Base-by-base conservation (phyloP, 2,113 vertebrate species). In the Balaeniceps rex region DNA sequence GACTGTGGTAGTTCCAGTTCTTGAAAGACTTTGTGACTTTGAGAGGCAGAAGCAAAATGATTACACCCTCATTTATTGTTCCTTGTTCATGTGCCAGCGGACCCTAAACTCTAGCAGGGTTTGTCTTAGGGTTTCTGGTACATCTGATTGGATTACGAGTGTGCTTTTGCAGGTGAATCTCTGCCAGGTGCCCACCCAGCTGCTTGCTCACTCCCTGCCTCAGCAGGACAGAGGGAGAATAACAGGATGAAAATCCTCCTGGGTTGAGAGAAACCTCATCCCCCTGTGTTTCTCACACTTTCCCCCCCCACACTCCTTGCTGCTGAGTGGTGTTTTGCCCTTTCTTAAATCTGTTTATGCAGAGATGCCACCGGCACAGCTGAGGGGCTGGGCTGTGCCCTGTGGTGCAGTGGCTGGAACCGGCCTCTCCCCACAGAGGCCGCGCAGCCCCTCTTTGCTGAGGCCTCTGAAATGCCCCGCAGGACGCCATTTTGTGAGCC, bases 231-330 rank as follows among this genome's bases (percentile, higher is more conserved):
- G 21, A n/a, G 44, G 11, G 36, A 57, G 21, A 60, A 70, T 44
- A 60, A 79, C 2, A 3, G 10, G 8, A 10, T 47, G 4, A 26
- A 76, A 71, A 77, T 5, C 15, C 12, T 63, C 14, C 34, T 64
- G 42, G 6, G 8, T 64, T 0, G 0, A 64, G 47, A 51, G 49
- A 47, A 86, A 44, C 3, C 2, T 64, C 14, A 24, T 65, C 10
- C 5, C 5, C 0, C 4, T 6, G 0, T 1, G 3, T 64, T 69
- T 92, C 14, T 61, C 34, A 4, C 6, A 0, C 7, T 58, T 88
- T 4, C 1, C 10, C 4, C 11, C 49, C 49, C 13, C 22, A 22
- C 9, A 1, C 9, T n/a, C 33, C 36, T 55, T 0, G 0, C 58
- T 70, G 49, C 16, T 1, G 1, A 8, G 57, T 6, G 14, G 13